phyloP scores from a whole-genome alignment of 2,113 vertebrate species.

The Laticauda laticaudata region DNA sequence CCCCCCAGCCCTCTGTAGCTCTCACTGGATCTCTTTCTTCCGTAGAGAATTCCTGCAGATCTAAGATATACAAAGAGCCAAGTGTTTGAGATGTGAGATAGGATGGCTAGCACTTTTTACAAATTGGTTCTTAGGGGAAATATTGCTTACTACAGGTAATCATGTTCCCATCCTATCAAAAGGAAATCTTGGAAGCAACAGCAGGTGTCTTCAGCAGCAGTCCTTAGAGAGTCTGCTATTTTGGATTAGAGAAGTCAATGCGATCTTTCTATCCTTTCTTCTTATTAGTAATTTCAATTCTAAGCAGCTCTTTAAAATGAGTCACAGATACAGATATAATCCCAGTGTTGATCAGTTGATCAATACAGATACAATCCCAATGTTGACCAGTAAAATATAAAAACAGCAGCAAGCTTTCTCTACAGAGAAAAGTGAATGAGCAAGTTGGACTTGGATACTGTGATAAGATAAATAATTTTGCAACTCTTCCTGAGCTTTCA shows the following conservation, averaged over 20 bases:
- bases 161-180: neutral
- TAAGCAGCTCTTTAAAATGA: neutral
- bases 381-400: neutral
- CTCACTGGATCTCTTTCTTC: constrained; percentile 86
- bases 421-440: neutral
- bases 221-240: neutral
- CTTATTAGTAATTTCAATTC: neutral
- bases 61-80: constrained; percentile 61
- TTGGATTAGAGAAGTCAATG: neutral
- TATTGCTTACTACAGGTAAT: neutral
- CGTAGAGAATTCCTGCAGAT: constrained; percentile 90
- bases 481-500: neutral
- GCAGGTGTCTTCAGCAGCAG: neutral
- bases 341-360: neutral
- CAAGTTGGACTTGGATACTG: neutral
- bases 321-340: neutral
- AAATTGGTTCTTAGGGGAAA: neutral
- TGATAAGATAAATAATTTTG: neutral
- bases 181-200: neutral
- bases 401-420: neutral
- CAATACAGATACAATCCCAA: neutral
- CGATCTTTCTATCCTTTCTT: neutral
- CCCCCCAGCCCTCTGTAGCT: constrained; percentile 83
- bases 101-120: rapidly evolving
- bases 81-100: neutral